phyloP scores from a whole-genome alignment of 1,140 invertebrate species.

The Bombus consobrinus region DNA sequence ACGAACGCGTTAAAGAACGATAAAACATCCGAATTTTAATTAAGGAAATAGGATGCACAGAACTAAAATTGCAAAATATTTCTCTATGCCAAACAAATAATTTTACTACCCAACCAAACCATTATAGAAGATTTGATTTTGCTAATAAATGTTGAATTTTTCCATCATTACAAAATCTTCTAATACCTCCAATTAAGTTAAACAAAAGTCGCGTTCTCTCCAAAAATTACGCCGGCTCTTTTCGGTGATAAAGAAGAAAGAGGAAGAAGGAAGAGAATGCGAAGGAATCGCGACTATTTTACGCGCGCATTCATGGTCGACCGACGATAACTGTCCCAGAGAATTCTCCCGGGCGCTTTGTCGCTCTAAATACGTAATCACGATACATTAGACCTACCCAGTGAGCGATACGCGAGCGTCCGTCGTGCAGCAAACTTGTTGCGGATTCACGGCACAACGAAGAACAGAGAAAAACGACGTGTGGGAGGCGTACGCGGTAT shows the following conservation, averaged over 20 bases:
- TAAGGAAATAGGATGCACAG: too few relatives aligned
- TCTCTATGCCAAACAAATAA: too few relatives aligned
- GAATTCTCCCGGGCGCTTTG: constrained; percentile 36
- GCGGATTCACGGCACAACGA: constrained; percentile 38
- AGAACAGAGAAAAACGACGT: constrained; percentile 42
- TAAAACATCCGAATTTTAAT: too few relatives aligned
- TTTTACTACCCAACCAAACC: too few relatives aligned
- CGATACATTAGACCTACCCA: constrained; percentile 48
- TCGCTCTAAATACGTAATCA: constrained; percentile 56
- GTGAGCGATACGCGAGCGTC: constrained; percentile 54
- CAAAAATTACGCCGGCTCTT: background rate
- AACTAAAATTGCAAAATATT: too few relatives aligned
- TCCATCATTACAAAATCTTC: too few relatives aligned
- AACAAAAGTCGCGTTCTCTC: background rate
- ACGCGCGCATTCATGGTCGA: constrained; percentile 1
- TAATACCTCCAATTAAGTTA: background rate
- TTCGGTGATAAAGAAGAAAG: background rate
- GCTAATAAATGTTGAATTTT: too few relatives aligned
- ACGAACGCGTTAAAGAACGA: too few relatives aligned
- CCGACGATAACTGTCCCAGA: constrained; percentile 34
- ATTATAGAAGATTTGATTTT: too few relatives aligned
- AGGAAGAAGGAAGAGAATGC: background rate
- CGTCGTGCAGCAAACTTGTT: constrained; percentile 61
- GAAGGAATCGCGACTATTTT: constrained; percentile 20
- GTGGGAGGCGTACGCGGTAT: constrained; percentile 40